Evolutionary conservation across 2,888 invertebrate species (phyloP).

Genomic region (Drosophila aldrichi): DNA sequence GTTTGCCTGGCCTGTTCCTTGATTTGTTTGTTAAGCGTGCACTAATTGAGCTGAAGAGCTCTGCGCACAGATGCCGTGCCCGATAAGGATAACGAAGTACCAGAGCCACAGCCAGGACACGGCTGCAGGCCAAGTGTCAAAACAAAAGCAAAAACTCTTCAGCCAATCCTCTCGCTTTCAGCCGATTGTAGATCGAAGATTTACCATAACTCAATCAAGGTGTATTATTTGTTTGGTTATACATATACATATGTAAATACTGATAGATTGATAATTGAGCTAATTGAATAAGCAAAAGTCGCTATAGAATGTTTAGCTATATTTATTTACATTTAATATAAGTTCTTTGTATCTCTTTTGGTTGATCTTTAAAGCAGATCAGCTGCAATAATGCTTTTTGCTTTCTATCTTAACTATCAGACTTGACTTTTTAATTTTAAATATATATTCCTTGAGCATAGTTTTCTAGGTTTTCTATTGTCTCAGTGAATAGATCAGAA

Average conservation of each 20-base stretch:
- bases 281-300: too few species aligned
- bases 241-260: not conserved
- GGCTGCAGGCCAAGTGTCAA: slow-evolving; percentile 11
- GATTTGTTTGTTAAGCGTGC: slow-evolving; percentile 73
- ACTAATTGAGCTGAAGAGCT: slow-evolving; percentile 73
- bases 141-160: slow-evolving; percentile 12
- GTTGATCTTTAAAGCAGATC: not conserved
- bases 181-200: not conserved
- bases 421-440: too few species aligned
- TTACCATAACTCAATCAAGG: too few species aligned
- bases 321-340: not conserved
- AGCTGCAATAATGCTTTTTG: not conserved
- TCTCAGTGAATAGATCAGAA: not conserved
- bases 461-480: not conserved
- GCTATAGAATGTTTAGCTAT: not conserved
- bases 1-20: slow-evolving; percentile 35
- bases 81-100: slow-evolving; percentile 53
- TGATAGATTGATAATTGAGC: too few species aligned
- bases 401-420: not conserved
- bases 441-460: not conserved
- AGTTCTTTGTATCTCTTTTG: not conserved
- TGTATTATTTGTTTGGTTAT: not conserved
- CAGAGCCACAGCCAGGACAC: slow-evolving; percentile 12
- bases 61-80: slow-evolving; percentile 47
- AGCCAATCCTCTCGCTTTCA: not conserved